Conservation (phyloP, 1,140 invertebrate genomes). For the Physella acuta region DNA sequence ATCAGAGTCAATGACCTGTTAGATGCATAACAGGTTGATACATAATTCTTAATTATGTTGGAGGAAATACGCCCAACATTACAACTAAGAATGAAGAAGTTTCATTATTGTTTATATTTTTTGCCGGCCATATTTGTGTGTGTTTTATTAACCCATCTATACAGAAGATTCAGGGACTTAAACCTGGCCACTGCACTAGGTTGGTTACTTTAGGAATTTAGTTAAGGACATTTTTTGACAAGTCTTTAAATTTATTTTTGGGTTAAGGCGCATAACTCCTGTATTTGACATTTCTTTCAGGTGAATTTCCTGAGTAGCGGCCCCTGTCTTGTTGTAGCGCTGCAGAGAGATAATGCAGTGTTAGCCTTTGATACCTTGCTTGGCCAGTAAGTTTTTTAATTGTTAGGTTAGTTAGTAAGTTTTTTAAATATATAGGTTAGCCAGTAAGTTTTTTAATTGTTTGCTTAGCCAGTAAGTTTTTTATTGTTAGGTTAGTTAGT, state of each 20-base stretch:
- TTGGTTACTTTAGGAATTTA: neutral
- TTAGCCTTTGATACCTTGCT: conserved; percentile 40
- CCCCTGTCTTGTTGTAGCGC: conserved; percentile 41
- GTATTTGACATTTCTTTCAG: no score
- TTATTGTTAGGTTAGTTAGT: neutral
- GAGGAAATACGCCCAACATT: no score
- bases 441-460: neutral
- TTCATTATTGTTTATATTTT: no score
- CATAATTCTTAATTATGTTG: no score
- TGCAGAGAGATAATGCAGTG: conserved; percentile 51
- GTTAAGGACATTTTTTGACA: neutral
- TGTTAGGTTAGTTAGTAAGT: neutral
- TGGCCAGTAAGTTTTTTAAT: conserved; percentile 37
- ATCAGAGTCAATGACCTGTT: no score
- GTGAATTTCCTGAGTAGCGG: conserved; percentile 39
- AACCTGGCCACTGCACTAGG: neutral
- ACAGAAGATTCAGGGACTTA: no score
- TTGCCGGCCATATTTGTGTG: no score
- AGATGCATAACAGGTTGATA: no score
- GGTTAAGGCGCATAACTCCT: no score
- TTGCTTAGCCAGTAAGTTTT: neutral
- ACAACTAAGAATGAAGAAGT: no score
- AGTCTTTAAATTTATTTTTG: neutral
- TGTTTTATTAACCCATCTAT: no score
- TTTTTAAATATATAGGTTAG: neutral